Evolutionary conservation across 2,888 invertebrate genomes (phyloP).

Genomic region (Agriopis marginaria): DNA sequence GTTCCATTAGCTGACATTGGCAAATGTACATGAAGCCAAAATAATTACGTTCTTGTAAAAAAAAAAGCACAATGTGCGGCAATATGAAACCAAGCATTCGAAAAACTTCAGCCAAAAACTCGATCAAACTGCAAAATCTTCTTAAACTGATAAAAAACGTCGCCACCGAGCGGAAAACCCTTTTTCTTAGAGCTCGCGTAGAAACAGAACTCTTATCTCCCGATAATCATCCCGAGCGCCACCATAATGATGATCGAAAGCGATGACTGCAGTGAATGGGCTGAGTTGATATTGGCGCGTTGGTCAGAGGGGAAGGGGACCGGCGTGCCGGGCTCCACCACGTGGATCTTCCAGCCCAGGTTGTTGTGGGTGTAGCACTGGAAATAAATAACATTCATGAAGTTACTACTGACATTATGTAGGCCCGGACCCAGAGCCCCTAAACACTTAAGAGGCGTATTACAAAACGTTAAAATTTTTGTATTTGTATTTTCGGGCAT

Average conservation of each 20-base stretch:
- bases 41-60: background rate
- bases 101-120: background rate
- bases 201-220: constrained; percentile 60
- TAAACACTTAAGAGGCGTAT: no score
- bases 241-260: constrained; percentile 50
- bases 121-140: constrained; percentile 1
- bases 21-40: background rate
- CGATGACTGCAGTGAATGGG: constrained; percentile 40
- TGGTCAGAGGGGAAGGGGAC: constrained; percentile 68
- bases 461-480: no score
- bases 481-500: no score
- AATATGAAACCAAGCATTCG: background rate
- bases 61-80: background rate
- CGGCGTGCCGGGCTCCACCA: constrained; percentile 89
- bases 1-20: background rate
- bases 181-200: constrained; percentile 53
- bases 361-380: constrained; percentile 97
- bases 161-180: constrained; percentile 41
- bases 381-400: background rate
- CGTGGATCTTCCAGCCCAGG: constrained; percentile 97
- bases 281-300: constrained; percentile 54
- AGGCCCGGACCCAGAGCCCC: no score
- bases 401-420: background rate
- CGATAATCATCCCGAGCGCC: constrained; percentile 51
- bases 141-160: constrained; percentile 14